Percentiles rank a stretch among this genome's conserved stretches.
phyloP scores from a whole-genome alignment of 2,888 invertebrate species.

The Hydroisotoma schaefferi region DNA sequence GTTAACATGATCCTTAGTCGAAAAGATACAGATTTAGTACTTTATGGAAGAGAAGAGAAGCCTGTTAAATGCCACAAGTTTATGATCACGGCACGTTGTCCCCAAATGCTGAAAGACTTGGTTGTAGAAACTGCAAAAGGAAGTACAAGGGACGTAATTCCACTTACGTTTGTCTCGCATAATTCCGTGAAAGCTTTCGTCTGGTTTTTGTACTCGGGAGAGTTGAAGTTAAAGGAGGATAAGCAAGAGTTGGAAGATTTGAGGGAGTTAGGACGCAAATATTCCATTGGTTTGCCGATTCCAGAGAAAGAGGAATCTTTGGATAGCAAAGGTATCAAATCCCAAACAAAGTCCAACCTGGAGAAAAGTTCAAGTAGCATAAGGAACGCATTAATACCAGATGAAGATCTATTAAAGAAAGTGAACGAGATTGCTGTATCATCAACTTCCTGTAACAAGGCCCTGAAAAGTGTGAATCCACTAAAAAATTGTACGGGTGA shows the following conservation, averaged over 20 bases:
- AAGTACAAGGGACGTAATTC: slow-evolving; percentile 23
- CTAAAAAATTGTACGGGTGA: too few species aligned
- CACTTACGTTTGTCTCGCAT: slow-evolving; percentile 32
- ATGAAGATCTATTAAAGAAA: too few species aligned
- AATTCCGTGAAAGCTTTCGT: slow-evolving; percentile 32
- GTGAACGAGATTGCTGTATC: too few species aligned
- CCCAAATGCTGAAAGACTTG: slow-evolving; percentile 52
- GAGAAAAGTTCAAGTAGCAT: too few species aligned
- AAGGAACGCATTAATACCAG: too few species aligned
- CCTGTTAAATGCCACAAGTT: slow-evolving; percentile 55
- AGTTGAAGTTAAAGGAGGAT: slow-evolving; percentile 12
- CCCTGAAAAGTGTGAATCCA: too few species aligned
- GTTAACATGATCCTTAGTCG: slow-evolving; percentile 10
- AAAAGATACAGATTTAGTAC: slow-evolving; percentile 51
- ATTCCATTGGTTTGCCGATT: neutral
- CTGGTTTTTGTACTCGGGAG: slow-evolving; percentile 35
- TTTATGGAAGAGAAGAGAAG: slow-evolving; percentile 52
- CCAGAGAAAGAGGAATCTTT: neutral
- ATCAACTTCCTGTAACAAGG: too few species aligned
- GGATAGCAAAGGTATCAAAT: neutral
- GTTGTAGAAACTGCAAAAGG: slow-evolving; percentile 24
- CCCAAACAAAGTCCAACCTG: neutral
- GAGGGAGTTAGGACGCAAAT: neutral
- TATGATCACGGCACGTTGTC: slow-evolving; percentile 54
- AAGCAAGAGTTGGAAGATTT: slow-evolving; percentile 1